These are phyloP conservation scores for Proisotoma minuta DNA, from an alignment of 2,888 invertebrate species.

Conservation along the genomic window DNA sequence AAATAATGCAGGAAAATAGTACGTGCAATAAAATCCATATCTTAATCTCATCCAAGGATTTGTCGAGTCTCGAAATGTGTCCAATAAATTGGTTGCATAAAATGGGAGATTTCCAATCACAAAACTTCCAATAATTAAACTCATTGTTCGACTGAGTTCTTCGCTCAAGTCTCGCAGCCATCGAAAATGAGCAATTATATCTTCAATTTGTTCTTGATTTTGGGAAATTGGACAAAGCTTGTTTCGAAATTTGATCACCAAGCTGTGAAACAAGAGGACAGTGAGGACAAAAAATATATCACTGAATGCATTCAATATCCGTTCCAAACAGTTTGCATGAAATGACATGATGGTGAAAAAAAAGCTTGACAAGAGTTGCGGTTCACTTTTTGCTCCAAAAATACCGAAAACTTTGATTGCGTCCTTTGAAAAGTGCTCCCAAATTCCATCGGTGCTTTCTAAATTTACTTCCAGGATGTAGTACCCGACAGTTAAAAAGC, in stretches of 20 bases:
- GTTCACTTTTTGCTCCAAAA: neutral
- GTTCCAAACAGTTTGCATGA: conserved; percentile 11
- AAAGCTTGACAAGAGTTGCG: neutral
- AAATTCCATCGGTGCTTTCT: neutral
- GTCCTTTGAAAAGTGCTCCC: neutral
- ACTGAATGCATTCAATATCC: conserved; percentile 17
- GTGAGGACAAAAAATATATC: conserved; percentile 21
- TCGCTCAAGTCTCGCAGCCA: conserved; percentile 12
- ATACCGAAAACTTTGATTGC: neutral
- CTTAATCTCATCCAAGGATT: conserved; percentile 14
- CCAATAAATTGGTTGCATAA: conserved; percentile 23
- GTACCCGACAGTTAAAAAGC: neutral
- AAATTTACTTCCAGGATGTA: conserved; percentile 7
- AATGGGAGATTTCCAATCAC: conserved; percentile 22
- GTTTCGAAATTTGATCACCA: conserved; percentile 5
- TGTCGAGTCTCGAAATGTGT: conserved; percentile 10
- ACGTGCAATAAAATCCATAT: conserved; percentile 20
- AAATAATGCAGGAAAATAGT: conserved; percentile 22
- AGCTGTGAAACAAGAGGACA: conserved; percentile 13
- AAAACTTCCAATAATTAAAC: conserved; percentile 14
- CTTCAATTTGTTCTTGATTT: too few relatives aligned
- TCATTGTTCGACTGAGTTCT: conserved; percentile 13
- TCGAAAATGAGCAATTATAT: conserved; percentile 16
- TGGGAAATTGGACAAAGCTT: too few relatives aligned
- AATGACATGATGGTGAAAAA: conserved; percentile 3